Percentiles rank a stretch among this genome's conserved stretches.
phyloP scores from a whole-genome alignment of 2,797 vertebrate species.

The Acanthis flammea region DNA sequence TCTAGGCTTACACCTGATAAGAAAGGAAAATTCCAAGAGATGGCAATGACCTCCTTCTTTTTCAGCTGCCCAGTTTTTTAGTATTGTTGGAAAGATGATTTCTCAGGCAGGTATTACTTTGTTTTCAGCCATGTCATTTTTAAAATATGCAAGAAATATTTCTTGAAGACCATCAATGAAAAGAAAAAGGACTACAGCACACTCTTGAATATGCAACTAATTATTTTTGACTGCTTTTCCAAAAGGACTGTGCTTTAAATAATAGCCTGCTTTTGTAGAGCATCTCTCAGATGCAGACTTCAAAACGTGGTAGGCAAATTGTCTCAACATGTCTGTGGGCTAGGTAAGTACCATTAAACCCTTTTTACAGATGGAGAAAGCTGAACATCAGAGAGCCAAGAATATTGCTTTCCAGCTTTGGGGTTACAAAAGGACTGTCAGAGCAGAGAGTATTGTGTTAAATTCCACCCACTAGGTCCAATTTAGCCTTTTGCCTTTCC shows the following conservation, averaged over 20 bases:
- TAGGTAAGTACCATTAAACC: constrained; percentile 22
- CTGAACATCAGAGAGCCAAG: not conserved
- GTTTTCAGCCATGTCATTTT: not conserved
- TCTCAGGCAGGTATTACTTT: not conserved
- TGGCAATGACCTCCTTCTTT: not conserved
- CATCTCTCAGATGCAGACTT: not conserved
- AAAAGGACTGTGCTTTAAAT: not conserved
- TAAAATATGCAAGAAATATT: not conserved
- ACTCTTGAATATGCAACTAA: not conserved
- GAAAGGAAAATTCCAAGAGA: not conserved
- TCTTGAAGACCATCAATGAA: not conserved
- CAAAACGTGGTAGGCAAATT: not conserved
- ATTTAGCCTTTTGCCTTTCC: not conserved
- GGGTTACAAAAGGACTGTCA: not conserved
- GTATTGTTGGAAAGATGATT: not conserved
- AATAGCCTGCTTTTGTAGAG: not conserved
- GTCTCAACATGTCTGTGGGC: constrained; percentile 8
- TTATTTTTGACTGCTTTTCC: constrained; percentile 18
- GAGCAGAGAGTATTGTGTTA: not conserved
- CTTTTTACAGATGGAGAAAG: not conserved
- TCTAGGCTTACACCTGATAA: not conserved
- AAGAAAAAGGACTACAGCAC: not conserved
- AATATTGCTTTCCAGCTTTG: not conserved
- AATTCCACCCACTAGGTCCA: not conserved
- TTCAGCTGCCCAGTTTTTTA: not conserved